These are phyloP conservation scores for Pristionchus maxplancki DNA, from an alignment of 2,888 invertebrate species.

Conservation along the genomic window DNA sequence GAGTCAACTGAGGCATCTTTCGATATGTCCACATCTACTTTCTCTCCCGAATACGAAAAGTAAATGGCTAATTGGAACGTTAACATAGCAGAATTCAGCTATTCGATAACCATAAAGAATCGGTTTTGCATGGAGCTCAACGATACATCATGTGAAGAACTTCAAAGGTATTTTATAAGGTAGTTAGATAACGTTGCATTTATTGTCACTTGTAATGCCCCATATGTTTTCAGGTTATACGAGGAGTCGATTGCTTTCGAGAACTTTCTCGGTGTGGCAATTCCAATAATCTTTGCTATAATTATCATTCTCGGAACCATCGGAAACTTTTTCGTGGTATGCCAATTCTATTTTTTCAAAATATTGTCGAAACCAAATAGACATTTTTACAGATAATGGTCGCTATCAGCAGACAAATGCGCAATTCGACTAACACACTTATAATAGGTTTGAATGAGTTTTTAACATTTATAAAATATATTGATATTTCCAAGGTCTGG, in stretches of 20 bases:
- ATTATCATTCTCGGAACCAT: constrained; percentile 91
- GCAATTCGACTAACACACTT: constrained; percentile 92
- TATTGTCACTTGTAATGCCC: constrained; percentile 41
- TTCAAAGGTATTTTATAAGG: not conserved
- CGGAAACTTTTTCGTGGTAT: constrained; percentile 89
- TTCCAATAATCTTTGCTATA: constrained; percentile 84
- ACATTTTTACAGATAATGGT: constrained; percentile 83
- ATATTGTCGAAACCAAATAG: not conserved
- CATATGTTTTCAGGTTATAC: constrained; percentile 61
- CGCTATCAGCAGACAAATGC: constrained; percentile 90
- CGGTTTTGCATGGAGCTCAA: not conserved
- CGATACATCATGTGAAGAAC: constrained; percentile 7
- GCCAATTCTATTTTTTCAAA: not conserved
- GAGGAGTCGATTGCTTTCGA: constrained; percentile 73
- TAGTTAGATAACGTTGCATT: not conserved
- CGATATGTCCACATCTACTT: not conserved
- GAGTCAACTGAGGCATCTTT: not conserved
- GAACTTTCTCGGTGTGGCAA: constrained; percentile 67
- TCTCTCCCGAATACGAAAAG: not conserved
- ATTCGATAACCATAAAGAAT: not conserved
- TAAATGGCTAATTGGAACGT: too few species aligned
- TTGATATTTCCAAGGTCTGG: constrained; percentile 66
- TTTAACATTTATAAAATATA: not conserved
- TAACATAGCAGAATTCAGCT: too few species aligned
- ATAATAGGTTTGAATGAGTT: constrained; percentile 82